Percentiles rank a stretch among this genome's conserved stretches.
phyloP scores from a whole-genome alignment of 1,140 invertebrate genomes.

The Zelostemma sp. region DNA sequence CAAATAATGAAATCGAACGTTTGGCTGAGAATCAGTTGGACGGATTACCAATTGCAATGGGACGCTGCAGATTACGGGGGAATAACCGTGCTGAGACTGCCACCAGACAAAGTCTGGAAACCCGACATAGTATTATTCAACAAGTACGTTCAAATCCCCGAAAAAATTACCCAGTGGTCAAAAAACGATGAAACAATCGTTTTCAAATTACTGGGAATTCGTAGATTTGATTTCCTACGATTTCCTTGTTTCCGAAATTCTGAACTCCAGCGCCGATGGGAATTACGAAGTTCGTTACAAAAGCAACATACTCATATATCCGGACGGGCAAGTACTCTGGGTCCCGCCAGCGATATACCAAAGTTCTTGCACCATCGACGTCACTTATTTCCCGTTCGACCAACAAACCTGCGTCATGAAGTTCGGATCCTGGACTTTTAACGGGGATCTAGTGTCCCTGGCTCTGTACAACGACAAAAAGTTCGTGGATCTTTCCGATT shows the following conservation, averaged over 20 bases:
- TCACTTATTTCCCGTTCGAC: slow-evolving; percentile 99
- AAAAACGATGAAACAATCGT: too few relatives aligned
- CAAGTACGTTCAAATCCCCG: too few relatives aligned
- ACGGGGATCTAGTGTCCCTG: slow-evolving; percentile 96
- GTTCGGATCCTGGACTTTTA: slow-evolving; percentile 99
- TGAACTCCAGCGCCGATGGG: slow-evolving; percentile 85
- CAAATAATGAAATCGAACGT: slow-evolving; percentile 99
- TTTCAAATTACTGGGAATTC: too few relatives aligned
- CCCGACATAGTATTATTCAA: slow-evolving; percentile 99
- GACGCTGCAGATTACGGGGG: slow-evolving; percentile 98
- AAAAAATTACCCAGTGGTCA: too few relatives aligned
- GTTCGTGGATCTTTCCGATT: slow-evolving; percentile 95
- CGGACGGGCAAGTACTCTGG: slow-evolving; percentile 93
- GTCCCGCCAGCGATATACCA: slow-evolving; percentile 99
- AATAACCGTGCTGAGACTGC: slow-evolving; percentile 93
- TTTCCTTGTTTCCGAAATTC: too few relatives aligned
- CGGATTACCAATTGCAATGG: slow-evolving; percentile 98
- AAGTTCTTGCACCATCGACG: slow-evolving; percentile 99
- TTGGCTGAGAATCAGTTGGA: slow-evolving; percentile 97
- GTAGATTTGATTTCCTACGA: too few relatives aligned
- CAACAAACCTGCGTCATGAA: slow-evolving; percentile 99
- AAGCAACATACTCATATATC: slow-evolving; percentile 96
- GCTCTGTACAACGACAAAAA: slow-evolving; percentile 95
- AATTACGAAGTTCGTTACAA: slow-evolving; percentile 98
- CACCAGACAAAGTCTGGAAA: slow-evolving; percentile 99